A percentile compares a stretch with the other conserved stretches of the same genome.
These are phyloP conservation scores for Lepisosteus oculatus DNA, from an alignment of 2,113 vertebrate species.

Conservation along the genomic window DNA sequence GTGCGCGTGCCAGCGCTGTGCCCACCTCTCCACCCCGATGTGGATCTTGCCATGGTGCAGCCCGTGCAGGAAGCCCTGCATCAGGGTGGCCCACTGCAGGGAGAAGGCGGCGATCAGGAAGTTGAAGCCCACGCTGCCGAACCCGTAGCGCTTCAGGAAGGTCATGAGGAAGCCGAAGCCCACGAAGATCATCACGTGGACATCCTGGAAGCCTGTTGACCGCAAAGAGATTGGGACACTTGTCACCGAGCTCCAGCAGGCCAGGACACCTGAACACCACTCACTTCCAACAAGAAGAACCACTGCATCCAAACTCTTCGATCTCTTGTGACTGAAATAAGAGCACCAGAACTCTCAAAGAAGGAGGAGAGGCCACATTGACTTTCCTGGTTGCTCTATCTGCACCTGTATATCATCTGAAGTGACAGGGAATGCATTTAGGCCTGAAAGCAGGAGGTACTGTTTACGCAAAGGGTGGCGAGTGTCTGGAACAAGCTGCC, in stretches of 20 bases:
- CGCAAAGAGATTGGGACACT: no score
- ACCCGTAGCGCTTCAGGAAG: conserved; percentile 80
- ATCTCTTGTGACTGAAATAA: neutral
- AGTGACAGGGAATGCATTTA: no score
- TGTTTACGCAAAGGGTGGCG: no score
- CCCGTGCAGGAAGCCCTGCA: conserved; percentile 79
- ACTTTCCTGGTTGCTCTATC: no score
- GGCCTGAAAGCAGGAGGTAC: no score
- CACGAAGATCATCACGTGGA: conserved; percentile 80
- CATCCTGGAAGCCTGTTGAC: conserved; percentile 78
- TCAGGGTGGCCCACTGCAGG: conserved; percentile 84
- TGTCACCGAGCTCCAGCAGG: no score
- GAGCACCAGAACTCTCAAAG: no score
- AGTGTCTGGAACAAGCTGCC: no score
- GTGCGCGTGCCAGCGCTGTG: neutral
- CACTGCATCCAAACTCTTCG: neutral
- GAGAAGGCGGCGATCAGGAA: conserved; percentile 77
- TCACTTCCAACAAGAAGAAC: neutral
- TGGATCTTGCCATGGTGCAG: conserved; percentile 72
- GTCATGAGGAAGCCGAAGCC: conserved; percentile 90
- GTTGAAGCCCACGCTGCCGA: conserved; percentile 74
- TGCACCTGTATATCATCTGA: no score
- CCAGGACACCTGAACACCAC: neutral
- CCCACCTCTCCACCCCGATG: conserved; percentile 74
- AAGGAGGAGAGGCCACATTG: no score